These are phyloP conservation scores for Vanessa cardui DNA, from an alignment of 2,888 invertebrate genomes.

Conservation along the genomic window DNA sequence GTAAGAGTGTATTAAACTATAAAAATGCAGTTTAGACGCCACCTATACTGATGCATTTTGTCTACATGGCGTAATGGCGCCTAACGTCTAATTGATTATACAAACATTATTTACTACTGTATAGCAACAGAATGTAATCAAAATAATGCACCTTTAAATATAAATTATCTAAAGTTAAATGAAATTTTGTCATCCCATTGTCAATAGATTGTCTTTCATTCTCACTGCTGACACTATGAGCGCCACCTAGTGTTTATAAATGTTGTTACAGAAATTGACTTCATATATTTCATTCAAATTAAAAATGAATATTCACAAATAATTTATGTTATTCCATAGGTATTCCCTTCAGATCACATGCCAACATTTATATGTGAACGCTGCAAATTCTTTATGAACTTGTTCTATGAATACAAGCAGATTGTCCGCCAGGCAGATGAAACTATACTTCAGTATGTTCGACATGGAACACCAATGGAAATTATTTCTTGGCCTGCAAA, in stretches of 20 bases:
- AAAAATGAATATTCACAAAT: too few species aligned
- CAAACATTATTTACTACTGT: background rate
- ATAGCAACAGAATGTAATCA: background rate
- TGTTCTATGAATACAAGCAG: conserved; percentile 88
- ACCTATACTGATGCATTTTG: conserved; percentile 38
- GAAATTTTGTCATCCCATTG: background rate
- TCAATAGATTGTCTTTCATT: background rate
- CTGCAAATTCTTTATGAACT: conserved; percentile 86
- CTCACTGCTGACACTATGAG: conserved; percentile 26
- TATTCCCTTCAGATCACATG: conserved; percentile 87
- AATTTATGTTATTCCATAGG: conserved; percentile 57
- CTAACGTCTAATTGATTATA: conserved; percentile 29
- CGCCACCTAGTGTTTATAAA: conserved; percentile 45
- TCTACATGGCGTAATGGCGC: conserved; percentile 43
- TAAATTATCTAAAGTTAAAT: background rate
- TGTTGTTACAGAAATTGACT: conserved; percentile 2
- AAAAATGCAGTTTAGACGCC: conserved; percentile 42
- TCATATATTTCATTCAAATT: conserved; percentile 6
- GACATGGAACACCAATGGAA: conserved; percentile 84
- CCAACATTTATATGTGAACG: conserved; percentile 87
- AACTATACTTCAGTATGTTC: conserved; percentile 85
- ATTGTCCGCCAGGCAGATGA: conserved; percentile 90
- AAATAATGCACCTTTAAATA: background rate
- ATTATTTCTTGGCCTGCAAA: conserved; percentile 74
- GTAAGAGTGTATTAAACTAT: background rate